Evolutionary conservation across 2,113 vertebrate species (phyloP).

Genomic region (Phaethornis superciliosus): DNA sequence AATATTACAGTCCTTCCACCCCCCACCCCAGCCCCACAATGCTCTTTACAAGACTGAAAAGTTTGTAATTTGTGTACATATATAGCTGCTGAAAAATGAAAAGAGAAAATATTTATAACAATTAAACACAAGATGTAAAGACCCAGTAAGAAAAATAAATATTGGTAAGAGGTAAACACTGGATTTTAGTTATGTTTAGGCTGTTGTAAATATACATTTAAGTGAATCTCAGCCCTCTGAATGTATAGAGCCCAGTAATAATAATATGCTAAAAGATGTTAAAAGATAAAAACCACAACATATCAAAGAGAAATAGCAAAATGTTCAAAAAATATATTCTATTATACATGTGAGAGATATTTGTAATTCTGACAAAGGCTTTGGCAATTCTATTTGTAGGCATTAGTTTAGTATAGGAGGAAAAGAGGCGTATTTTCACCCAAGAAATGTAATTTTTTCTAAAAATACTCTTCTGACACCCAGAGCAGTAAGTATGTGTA

Average conservation of each 20-base stretch:
- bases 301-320: neutral
- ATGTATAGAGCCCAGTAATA: neutral
- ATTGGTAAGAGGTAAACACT: neutral
- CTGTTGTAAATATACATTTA: neutral
- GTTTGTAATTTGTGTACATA: neutral
- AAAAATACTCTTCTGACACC: conserved; percentile 17
- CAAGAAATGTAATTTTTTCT: conserved; percentile 5
- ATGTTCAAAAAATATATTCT: neutral
- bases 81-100: neutral
- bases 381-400: conserved; percentile 3
- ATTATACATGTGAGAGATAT: conserved; percentile 21
- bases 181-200: neutral
- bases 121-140: neutral
- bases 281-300: neutral
- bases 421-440: neutral
- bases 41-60: neutral
- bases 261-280: neutral
- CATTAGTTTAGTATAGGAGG: neutral
- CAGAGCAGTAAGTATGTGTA: conserved; percentile 10
- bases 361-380: conserved; percentile 21
- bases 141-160: neutral
- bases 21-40: fast-evolving
- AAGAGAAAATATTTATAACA: neutral
- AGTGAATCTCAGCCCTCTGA: neutral
- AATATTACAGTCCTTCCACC: fast-evolving